Percentiles rank a stretch among this genome's conserved stretches.
phyloP scores from a whole-genome alignment of 2,113 vertebrate species.

The Platichthys stellatus region DNA sequence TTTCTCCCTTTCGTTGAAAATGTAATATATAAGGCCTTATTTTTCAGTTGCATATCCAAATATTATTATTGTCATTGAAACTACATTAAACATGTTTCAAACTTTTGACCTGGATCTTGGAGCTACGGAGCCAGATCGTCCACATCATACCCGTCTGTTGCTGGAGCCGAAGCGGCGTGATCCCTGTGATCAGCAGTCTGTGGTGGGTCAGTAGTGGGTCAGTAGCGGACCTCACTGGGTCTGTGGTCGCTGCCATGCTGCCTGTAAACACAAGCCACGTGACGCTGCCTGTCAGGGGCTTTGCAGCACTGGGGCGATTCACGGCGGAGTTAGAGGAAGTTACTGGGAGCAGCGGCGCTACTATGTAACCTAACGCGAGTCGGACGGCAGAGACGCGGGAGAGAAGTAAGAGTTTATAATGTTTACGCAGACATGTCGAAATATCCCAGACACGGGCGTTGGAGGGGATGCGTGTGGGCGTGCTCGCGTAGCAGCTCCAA shows the following conservation, averaged over 20 bases:
- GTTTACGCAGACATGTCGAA: background rate
- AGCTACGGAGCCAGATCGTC: too few relatives aligned
- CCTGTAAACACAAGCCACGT: constrained; percentile 78
- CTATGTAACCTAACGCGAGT: constrained; percentile 67
- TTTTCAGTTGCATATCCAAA: too few relatives aligned
- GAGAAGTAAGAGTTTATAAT: constrained; percentile 36
- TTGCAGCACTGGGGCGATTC: constrained; percentile 71
- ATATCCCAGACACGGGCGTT: background rate
- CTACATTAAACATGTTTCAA: too few relatives aligned
- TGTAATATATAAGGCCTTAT: too few relatives aligned
- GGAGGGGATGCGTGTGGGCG: constrained; percentile 22
- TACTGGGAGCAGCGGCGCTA: constrained; percentile 58
- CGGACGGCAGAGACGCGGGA: constrained; percentile 17
- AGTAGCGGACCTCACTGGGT: background rate
- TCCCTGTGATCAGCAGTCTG: too few relatives aligned
- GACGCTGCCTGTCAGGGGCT: constrained; percentile 61
- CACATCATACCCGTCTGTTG: too few relatives aligned
- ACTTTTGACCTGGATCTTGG: too few relatives aligned
- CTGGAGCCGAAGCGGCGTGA: too few relatives aligned
- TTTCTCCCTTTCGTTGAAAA: too few relatives aligned
- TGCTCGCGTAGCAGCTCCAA: constrained; percentile 24
- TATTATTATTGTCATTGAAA: too few relatives aligned
- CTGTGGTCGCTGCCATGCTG: constrained; percentile 35
- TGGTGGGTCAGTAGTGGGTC: background rate
- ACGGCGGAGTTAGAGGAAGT: constrained; percentile 77